A percentile compares a stretch with the other conserved stretches of the same genome.
These are phyloP conservation scores for Zoanthus solanderi DNA, from an alignment of 92 coral and sea anemone species.

Conservation along the genomic window DNA sequence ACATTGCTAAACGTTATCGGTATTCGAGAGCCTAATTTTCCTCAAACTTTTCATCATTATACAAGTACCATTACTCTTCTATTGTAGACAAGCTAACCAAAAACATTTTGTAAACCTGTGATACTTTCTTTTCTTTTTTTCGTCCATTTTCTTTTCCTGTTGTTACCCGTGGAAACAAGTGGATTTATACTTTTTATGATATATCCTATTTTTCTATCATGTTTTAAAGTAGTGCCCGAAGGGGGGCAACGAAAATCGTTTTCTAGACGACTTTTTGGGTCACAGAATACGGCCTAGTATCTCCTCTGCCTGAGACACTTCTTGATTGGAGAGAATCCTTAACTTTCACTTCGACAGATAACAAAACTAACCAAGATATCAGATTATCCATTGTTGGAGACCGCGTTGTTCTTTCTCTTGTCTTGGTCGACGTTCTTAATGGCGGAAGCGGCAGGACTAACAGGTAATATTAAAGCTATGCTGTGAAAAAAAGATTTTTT, in stretches of 20 bases:
- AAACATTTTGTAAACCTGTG: background rate
- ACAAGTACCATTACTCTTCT: background rate
- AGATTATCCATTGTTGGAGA: constrained; percentile 93
- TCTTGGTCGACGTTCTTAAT: constrained; percentile 99
- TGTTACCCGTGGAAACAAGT: too few relatives aligned
- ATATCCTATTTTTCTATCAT: too few relatives aligned
- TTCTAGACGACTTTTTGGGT: too few relatives aligned
- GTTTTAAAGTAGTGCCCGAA: too few relatives aligned
- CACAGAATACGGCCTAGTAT: too few relatives aligned
- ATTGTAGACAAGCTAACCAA: background rate
- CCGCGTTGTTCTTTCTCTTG: constrained; percentile 92
- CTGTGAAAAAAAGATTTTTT: background rate
- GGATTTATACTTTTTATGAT: too few relatives aligned
- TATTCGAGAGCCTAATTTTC: background rate
- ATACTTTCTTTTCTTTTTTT: too few relatives aligned
- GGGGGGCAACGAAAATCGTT: too few relatives aligned
- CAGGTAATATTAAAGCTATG: constrained; percentile 63
- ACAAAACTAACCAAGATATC: constrained; percentile 94
- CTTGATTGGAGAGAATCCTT: background rate
- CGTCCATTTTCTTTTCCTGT: background rate
- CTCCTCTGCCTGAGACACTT: background rate
- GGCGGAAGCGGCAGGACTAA: constrained; percentile 98
- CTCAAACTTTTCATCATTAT: too few relatives aligned
- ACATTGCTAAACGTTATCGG: background rate
- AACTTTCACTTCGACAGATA: constrained; percentile 58